These are phyloP conservation scores for Hipposideros armiger DNA, from an alignment of 2,113 vertebrate genomes.

Conservation along the genomic window DNA sequence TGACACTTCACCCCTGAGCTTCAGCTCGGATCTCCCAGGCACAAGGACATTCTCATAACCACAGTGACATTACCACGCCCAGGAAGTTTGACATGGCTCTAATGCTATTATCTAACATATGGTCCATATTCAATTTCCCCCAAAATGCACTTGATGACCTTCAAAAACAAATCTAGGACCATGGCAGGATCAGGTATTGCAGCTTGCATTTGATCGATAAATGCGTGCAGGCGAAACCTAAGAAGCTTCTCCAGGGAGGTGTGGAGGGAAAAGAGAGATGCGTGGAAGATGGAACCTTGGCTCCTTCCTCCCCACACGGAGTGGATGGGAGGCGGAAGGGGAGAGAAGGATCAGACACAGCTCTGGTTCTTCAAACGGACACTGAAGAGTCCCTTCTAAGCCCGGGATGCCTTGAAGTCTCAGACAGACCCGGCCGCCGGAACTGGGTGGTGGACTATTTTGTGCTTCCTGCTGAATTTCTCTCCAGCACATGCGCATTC, in stretches of 20 bases:
- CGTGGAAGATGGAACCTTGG: background rate
- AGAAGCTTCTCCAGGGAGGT: too few relatives aligned
- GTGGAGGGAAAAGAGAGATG: too few relatives aligned
- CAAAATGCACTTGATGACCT: too few relatives aligned
- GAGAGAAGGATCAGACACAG: background rate
- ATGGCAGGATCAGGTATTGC: too few relatives aligned
- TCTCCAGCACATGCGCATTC: background rate
- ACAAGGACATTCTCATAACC: slow-evolving; percentile 2
- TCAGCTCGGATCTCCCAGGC: background rate
- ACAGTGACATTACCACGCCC: background rate
- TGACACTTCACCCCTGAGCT: background rate
- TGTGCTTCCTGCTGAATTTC: background rate
- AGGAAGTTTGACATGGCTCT: background rate
- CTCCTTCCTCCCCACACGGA: too few relatives aligned
- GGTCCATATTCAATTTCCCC: background rate
- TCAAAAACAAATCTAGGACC: too few relatives aligned
- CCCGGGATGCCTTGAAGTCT: background rate
- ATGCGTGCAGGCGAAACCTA: too few relatives aligned
- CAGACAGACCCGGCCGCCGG: background rate
- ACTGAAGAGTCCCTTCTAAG: background rate
- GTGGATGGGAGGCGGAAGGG: background rate
- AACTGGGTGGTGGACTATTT: background rate
- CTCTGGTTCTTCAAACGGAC: background rate
- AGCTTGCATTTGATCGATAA: too few relatives aligned
- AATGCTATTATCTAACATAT: background rate